Evolutionary conservation across 2,797 vertebrate genomes (phyloP).

Genomic region (Schizopygopsis malacanthus): DNA sequence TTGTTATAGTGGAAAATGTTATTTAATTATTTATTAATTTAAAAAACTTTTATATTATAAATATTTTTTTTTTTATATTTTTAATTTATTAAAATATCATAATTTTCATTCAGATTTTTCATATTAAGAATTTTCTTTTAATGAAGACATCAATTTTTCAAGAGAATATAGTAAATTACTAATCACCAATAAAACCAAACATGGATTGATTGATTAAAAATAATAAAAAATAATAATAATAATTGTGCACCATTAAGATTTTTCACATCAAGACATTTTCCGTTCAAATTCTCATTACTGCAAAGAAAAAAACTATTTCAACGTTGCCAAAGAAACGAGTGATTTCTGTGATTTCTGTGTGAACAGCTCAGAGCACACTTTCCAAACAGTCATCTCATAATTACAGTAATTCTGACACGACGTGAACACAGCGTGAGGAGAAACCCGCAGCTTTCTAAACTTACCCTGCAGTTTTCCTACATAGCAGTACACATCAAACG

Average conservation of each 20-base stretch:
- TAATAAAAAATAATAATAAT: not conserved
- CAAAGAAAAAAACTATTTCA: not conserved
- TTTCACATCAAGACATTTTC: not conserved
- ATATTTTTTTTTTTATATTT: not conserved
- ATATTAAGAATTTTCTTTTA: not conserved
- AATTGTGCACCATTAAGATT: not conserved
- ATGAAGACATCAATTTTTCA: not conserved
- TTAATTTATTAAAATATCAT: not conserved
- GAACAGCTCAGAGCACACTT: not conserved
- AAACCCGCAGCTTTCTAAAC: constrained; percentile 37
- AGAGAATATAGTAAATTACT: not conserved
- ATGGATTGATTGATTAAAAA: not conserved
- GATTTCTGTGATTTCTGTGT: not conserved
- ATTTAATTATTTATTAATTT: too few species aligned
- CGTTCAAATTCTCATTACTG: not conserved
- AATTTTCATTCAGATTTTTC: too few species aligned
- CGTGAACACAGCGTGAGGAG: not conserved
- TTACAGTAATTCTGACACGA: constrained; percentile 8
- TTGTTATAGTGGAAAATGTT: too few species aligned
- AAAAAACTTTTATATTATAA: too few species aligned
- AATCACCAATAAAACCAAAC: not conserved
- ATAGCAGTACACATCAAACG: constrained; percentile 92
- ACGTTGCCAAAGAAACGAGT: too few species aligned
- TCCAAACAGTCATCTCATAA: not conserved
- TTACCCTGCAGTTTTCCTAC: constrained; percentile 87